Conservation (phyloP, 2,888 invertebrate genomes). For the Pheosia gnoma region DNA sequence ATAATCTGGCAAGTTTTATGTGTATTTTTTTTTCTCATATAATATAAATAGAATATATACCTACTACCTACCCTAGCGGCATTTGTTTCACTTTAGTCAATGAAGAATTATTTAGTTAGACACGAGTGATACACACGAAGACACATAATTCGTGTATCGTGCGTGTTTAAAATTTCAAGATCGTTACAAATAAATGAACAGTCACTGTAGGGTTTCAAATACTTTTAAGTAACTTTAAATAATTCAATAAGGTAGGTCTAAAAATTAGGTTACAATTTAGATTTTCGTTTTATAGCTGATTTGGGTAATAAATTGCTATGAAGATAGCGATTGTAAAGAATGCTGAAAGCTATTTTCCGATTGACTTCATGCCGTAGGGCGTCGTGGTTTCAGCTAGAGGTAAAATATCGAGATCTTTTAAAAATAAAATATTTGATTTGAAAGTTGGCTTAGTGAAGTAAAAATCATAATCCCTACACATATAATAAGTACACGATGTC, state of each 20-base stretch:
- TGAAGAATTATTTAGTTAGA: neutral
- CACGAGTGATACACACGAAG: neutral
- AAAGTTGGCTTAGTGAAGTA: no score
- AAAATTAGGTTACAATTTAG: slow-evolving; percentile 30
- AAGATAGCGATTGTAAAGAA: slow-evolving; percentile 9
- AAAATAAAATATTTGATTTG: no score
- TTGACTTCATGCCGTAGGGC: slow-evolving; percentile 1
- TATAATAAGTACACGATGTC: no score
- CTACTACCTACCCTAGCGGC: neutral
- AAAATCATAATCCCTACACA: no score
- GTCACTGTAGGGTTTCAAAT: slow-evolving; percentile 30
- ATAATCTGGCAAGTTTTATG: no score
- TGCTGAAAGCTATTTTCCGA: slow-evolving; percentile 12
- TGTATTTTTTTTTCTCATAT: no score
- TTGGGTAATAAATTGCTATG: neutral
- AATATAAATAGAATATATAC: no score
- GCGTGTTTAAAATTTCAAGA: slow-evolving; percentile 24
- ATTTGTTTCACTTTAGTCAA: slow-evolving; percentile 26
- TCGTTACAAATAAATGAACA: slow-evolving; percentile 33
- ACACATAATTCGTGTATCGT: slow-evolving; percentile 15
- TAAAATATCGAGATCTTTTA: no score
- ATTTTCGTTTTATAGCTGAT: slow-evolving; percentile 12
- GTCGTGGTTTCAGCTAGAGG: no score
- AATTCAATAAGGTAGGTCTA: slow-evolving; percentile 20
- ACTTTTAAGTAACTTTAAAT: slow-evolving; percentile 13